Percentiles rank a stretch among this genome's conserved stretches.
These are phyloP conservation scores for Mohoua ochrocephala DNA, from an alignment of 2,113 vertebrate genomes.

Conservation along the genomic window DNA sequence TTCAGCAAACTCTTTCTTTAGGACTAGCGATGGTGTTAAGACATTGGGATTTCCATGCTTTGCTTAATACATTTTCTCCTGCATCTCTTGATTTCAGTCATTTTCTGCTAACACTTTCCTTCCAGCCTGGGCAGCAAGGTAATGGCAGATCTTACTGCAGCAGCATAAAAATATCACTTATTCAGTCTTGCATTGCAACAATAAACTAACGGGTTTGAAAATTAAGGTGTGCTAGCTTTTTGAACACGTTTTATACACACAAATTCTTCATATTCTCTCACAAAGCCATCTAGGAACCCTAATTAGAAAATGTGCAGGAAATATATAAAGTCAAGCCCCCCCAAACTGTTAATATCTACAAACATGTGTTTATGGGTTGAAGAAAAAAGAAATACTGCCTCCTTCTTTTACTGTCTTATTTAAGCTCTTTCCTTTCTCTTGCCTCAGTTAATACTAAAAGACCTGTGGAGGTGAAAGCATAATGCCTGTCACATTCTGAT, in stretches of 20 bases:
- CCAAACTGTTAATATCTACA: neutral
- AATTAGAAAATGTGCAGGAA: neutral
- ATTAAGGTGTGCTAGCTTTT: neutral
- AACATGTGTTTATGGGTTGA: neutral
- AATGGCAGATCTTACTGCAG: neutral
- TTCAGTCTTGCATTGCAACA: neutral
- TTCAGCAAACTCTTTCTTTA: neutral
- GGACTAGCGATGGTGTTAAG: neutral
- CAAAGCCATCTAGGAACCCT: neutral
- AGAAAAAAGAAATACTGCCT: neutral
- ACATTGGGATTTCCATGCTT: neutral
- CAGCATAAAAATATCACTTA: neutral
- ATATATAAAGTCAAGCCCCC: neutral
- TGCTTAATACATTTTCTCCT: neutral
- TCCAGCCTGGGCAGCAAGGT: neutral
- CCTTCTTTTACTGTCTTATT: neutral
- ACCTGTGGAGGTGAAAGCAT: neutral
- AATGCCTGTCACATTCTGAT: neutral
- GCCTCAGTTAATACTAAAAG: neutral
- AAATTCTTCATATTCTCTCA: neutral
- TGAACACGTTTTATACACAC: neutral
- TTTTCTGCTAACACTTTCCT: neutral
- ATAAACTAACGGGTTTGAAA: neutral
- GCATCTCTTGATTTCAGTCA: neutral
- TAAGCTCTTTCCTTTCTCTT: neutral